These are phyloP conservation scores for Brachionus koreanus DNA, from an alignment of 1,140 invertebrate genomes.

Conservation along the genomic window DNA sequence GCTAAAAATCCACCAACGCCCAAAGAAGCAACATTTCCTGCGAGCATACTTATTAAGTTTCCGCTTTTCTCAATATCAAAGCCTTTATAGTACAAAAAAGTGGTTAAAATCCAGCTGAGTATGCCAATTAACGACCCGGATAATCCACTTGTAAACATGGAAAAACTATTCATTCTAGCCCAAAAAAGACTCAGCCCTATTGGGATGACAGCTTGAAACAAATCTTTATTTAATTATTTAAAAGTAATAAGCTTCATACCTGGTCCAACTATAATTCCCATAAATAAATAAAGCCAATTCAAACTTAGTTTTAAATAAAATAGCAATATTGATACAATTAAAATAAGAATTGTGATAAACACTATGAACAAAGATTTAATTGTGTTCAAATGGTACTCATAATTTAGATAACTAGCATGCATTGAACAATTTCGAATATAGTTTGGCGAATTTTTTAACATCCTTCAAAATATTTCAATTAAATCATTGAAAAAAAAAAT, in stretches of 20 bases:
- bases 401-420: constrained; percentile 55
- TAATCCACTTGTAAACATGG: constrained; percentile 54
- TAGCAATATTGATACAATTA: constrained; percentile 53
- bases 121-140: constrained; percentile 53
- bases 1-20: constrained; percentile 53
- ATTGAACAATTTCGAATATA: constrained; percentile 52
- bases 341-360: constrained; percentile 52
- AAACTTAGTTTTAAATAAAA: constrained; percentile 52
- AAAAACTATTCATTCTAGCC: constrained; percentile 53
- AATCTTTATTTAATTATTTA: background rate
- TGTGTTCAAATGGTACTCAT: constrained; percentile 52
- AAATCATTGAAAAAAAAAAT: background rate
- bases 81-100: constrained; percentile 53
- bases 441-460: constrained; percentile 50
- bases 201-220: constrained; percentile 54
- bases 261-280: constrained; percentile 58
- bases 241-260: background rate
- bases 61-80: constrained; percentile 46
- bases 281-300: constrained; percentile 58
- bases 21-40: constrained; percentile 57
- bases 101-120: constrained; percentile 53
- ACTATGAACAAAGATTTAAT: constrained; percentile 57
- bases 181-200: constrained; percentile 57
- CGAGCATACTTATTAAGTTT: constrained; percentile 53
- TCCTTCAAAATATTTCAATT: background rate